Conservation (phyloP, 2,888 invertebrate genomes). For the Chouioia cunea region DNA sequence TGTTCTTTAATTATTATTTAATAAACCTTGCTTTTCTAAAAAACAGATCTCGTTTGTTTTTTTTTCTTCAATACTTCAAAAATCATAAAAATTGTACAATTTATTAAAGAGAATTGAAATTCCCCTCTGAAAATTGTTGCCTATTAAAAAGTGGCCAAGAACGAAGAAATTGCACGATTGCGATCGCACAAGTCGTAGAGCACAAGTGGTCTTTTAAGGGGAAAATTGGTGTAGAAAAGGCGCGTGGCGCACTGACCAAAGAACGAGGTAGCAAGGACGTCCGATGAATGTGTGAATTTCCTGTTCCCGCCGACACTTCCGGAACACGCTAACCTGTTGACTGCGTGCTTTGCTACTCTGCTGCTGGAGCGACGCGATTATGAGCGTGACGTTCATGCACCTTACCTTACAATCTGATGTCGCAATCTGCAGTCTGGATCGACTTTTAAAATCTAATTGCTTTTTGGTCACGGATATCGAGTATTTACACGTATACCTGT, state of each 20-base stretch:
- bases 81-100: no score
- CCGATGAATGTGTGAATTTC: conserved; percentile 57
- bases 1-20: no score
- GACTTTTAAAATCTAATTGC: conserved; percentile 23
- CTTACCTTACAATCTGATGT: background rate
- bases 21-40: no score
- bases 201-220: background rate
- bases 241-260: background rate
- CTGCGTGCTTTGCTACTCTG: conserved; percentile 4
- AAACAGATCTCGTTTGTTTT: no score
- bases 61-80: no score
- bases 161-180: conserved; percentile 30
- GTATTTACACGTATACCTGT: background rate
- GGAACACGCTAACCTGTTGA: conserved; percentile 67
- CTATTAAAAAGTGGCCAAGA: background rate
- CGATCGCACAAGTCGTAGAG: conserved; percentile 2
- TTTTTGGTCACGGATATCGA: background rate
- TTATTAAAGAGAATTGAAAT: no score
- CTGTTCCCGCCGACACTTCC: conserved; percentile 58
- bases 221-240: conserved; percentile 10
- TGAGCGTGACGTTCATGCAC: conserved; percentile 4
- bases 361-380: conserved; percentile 6
- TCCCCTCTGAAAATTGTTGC: background rate
- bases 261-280: conserved; percentile 21
- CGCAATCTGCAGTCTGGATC: conserved; percentile 11